phyloP scores from a whole-genome alignment of 2,113 vertebrate species.

The Pagrus major region DNA sequence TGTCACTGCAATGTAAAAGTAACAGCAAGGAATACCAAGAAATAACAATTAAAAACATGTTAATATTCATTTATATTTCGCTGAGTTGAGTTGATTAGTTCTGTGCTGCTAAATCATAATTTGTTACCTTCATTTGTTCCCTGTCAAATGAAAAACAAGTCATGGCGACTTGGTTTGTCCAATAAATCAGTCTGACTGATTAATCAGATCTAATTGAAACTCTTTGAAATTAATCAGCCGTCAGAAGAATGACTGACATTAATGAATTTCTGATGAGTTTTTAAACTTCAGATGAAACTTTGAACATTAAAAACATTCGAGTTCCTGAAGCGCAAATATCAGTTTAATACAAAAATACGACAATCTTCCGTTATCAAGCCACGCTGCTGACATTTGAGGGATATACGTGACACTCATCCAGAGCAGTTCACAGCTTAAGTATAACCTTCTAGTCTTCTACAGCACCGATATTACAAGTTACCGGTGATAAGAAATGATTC shows the following conservation, averaged over 20 bases:
- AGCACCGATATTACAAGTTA: background rate
- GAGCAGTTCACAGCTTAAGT: background rate
- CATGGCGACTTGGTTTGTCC: conserved; percentile 18
- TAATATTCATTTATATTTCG: background rate
- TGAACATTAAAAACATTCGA: background rate
- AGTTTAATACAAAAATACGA: background rate
- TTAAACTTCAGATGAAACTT: background rate
- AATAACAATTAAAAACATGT: background rate
- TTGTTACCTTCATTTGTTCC: conserved; percentile 10
- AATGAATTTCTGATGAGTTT: conserved; percentile 33
- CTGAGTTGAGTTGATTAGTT: conserved; percentile 1
- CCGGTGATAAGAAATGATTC: background rate
- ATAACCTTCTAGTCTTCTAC: background rate
- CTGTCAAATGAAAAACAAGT: conserved; percentile 8
- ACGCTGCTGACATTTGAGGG: background rate
- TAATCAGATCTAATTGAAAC: conserved; percentile 32
- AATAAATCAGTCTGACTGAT: conserved; percentile 46
- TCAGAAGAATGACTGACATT: background rate
- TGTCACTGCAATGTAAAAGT: background rate
- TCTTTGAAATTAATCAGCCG: conserved; percentile 14
- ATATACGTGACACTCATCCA: background rate
- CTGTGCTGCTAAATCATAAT: background rate
- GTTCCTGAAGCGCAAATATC: background rate
- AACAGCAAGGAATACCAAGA: background rate
- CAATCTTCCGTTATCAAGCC: background rate